Evolutionary conservation across 1,140 invertebrate genomes (phyloP).

Genomic region (Apolygus lucorum): DNA sequence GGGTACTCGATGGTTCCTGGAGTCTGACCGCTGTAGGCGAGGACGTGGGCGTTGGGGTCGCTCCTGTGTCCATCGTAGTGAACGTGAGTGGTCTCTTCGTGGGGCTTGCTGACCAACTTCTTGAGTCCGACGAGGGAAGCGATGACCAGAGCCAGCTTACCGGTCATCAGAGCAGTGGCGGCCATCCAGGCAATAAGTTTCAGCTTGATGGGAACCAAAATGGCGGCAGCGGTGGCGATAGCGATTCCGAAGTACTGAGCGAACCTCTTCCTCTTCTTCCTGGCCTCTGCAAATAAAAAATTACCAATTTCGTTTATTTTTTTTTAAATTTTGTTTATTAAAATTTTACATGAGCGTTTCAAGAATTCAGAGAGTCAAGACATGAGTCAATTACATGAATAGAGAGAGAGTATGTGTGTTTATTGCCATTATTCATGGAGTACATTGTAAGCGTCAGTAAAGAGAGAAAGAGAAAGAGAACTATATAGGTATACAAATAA

Average conservation of each 20-base stretch:
- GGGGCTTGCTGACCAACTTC: conserved; percentile 46
- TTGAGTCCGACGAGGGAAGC: conserved; percentile 64
- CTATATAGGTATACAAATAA: no score
- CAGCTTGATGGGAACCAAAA: conserved; percentile 23
- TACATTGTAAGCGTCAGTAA: no score
- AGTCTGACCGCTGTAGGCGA: conserved; percentile 32
- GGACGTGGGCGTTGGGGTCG: conserved; percentile 29
- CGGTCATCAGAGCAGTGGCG: conserved; percentile 58
- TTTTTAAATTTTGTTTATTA: no score
- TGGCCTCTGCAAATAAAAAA: conserved; percentile 15
- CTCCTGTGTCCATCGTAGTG: conserved; percentile 25
- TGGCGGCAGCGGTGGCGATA: conserved; percentile 6
- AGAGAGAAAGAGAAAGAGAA: no score
- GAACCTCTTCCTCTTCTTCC: conserved; percentile 22
- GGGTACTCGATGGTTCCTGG: conserved; percentile 12
- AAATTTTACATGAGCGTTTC: no score
- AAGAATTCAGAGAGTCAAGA: not conserved
- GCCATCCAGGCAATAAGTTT: conserved; percentile 58
- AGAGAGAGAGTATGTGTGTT: not conserved
- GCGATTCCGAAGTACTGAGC: conserved; percentile 20
- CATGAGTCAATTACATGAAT: not conserved
- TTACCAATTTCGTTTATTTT: no score
- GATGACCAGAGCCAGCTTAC: conserved; percentile 61
- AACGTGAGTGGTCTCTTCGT: conserved; percentile 39
- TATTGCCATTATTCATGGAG: no score